A percentile compares a stretch with the other conserved stretches of the same genome.
Evolutionary conservation across 2,797 vertebrate species (phyloP).

Genomic region (Huso huso): DNA sequence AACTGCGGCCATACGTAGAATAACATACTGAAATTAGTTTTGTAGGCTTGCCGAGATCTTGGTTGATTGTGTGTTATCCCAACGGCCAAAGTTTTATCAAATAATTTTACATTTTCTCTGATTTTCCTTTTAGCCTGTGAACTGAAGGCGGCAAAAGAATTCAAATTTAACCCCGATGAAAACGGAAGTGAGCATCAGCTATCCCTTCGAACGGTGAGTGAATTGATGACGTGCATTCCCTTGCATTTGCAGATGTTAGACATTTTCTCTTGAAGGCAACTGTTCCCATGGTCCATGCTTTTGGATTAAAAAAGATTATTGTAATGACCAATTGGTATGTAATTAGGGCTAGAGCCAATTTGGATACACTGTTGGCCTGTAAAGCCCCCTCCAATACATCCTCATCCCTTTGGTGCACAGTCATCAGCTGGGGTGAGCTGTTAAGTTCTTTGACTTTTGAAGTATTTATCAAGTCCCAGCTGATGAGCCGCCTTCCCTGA

Average conservation of each 20-base stretch:
- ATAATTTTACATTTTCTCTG: neutral
- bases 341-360: neutral
- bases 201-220: conserved; percentile 79
- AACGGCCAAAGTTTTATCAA: too few relatives aligned
- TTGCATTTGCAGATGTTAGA: too few relatives aligned
- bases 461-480: neutral
- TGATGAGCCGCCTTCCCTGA: neutral
- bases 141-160: conserved; percentile 81
- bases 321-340: too few relatives aligned
- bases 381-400: too few relatives aligned
- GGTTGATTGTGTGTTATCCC: too few relatives aligned
- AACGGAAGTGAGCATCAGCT: conserved; percentile 89
- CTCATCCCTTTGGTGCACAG: neutral
- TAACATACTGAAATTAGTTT: too few relatives aligned
- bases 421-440: neutral
- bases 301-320: too few relatives aligned
- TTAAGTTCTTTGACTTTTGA: neutral
- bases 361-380: too few relatives aligned
- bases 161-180: conserved; percentile 82
- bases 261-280: neutral
- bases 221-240: too few relatives aligned
- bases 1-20: too few relatives aligned
- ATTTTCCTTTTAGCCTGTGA: conserved; percentile 74
- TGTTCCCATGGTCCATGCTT: neutral
- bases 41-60: too few relatives aligned